Conservation (phyloP, 1,140 invertebrate genomes). For the Drosophila littoralis region DNA sequence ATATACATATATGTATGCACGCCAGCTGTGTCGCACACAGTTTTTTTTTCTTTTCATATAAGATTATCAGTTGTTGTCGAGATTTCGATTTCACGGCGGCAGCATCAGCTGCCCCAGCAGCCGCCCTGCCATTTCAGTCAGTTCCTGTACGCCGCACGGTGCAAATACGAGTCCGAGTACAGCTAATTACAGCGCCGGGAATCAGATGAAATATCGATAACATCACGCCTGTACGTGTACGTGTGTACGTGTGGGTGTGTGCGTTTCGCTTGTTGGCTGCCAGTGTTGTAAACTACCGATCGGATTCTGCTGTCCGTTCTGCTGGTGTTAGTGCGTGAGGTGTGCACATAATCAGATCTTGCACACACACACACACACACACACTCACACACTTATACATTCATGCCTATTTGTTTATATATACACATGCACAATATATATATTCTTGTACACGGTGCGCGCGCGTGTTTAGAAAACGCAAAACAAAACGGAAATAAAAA, state of each 20-base stretch:
- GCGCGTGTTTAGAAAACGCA: slow-evolving; percentile 74
- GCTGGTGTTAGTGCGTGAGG: slow-evolving; percentile 22
- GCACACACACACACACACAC: background rate
- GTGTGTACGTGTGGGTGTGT: slow-evolving; percentile 7
- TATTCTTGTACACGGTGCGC: slow-evolving; percentile 49
- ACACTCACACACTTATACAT: background rate
- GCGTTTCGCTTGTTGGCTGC: background rate
- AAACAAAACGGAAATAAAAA: slow-evolving; percentile 73
- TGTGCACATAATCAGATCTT: slow-evolving; percentile 41
- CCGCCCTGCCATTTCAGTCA: slow-evolving; percentile 60
- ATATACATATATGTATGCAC: background rate
- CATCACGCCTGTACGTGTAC: slow-evolving; percentile 2
- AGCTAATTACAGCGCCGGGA: slow-evolving; percentile 20
- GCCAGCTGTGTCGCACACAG: slow-evolving; percentile 49
- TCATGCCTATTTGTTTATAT: slow-evolving; percentile 21
- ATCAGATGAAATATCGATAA: slow-evolving; percentile 45
- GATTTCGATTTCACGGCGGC: slow-evolving; percentile 68
- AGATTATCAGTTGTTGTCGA: slow-evolving; percentile 78
- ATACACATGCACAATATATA: slow-evolving; percentile 9
- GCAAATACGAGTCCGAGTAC: slow-evolving; percentile 44
- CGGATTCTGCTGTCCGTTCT: slow-evolving; percentile 6
- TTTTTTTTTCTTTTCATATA: slow-evolving; percentile 35
- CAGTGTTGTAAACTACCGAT: slow-evolving; percentile 30
- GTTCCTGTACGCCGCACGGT: slow-evolving; percentile 74
- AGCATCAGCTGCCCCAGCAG: slow-evolving; percentile 35